phyloP scores from a whole-genome alignment of 2,888 invertebrate genomes.

The Andricus curvator region DNA sequence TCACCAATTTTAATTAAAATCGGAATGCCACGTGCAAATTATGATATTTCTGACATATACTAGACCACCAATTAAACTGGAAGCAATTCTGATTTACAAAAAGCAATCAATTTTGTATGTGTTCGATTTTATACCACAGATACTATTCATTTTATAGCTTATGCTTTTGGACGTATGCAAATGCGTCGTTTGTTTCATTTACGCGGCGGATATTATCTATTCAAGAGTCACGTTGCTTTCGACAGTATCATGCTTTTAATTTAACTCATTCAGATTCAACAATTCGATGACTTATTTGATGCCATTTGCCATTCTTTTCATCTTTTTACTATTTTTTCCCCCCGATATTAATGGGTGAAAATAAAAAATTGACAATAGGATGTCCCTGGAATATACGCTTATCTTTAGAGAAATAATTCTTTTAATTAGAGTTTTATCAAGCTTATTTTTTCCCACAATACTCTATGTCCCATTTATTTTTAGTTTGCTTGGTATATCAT shows the following conservation, averaged over 20 bases:
- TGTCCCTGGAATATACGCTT: no score
- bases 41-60: no score
- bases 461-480: no score
- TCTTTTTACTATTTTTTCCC: background rate
- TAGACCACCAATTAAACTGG: background rate
- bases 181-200: background rate
- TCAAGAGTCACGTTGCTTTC: background rate
- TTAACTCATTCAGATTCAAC: background rate
- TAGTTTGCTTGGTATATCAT: no score
- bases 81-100: background rate
- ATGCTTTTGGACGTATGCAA: background rate
- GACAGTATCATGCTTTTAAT: background rate
- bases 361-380: no score
- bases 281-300: background rate
- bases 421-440: no score
- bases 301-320: background rate
- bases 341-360: background rate
- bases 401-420: no score
- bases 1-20: no score
- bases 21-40: no score
- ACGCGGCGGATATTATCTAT: background rate
- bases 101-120: background rate
- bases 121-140: background rate
- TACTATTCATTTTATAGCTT: constrained; percentile 1
- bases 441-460: no score